Base-by-base conservation (phyloP, 1,140 invertebrate species). In the Drosophila jambulina region DNA sequence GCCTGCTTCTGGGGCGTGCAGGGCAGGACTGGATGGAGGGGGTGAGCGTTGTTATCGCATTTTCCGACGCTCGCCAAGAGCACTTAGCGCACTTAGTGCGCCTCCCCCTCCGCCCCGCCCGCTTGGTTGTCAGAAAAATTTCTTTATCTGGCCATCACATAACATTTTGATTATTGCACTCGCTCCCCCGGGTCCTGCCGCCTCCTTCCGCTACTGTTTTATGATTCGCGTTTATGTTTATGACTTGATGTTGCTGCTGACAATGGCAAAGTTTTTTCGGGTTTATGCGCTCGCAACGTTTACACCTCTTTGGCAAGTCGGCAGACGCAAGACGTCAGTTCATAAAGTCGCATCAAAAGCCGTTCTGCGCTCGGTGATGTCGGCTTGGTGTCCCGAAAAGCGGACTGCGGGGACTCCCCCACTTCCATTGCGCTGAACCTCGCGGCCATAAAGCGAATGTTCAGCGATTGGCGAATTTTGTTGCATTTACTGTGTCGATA, bases 121-220 rank as follows among this genome's bases (percentile, higher is more conserved):
- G 27, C 15, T 10, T 5, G 12, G 38, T 23, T 59, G 67, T 36
- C 53, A 48, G 45, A 68, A 59, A 54, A 80, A 80, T 68, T 43
- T 53, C 58, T 63, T 84, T 83, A 80, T 80, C 64, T 80, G 71
- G 81, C 65, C 71, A 84, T 77, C 72, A 80, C 67, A 84, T 84
- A 77, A 84, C 80, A 76, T 84, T 84, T 76, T 71, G 71, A 84
- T 84, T 84, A 84, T 80, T 76, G 67, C 77, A 42, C 46, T 48
- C 9, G 23, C 21, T 13, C 53, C 8, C 49, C 40, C 15, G 19
- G 29, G 21, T 17, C 15, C 15, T 9, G n/a, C 42, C 15, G n/a
- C 46, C 15, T 32, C 12, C 17, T 13, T 2, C n/a, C 10, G 36
- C 51, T 38, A 27, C 43, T 64, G 48, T 74, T 54, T 75, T 75